Evolutionary conservation across 2,888 invertebrate genomes (phyloP).

Genomic region (Calameuta idolon): DNA sequence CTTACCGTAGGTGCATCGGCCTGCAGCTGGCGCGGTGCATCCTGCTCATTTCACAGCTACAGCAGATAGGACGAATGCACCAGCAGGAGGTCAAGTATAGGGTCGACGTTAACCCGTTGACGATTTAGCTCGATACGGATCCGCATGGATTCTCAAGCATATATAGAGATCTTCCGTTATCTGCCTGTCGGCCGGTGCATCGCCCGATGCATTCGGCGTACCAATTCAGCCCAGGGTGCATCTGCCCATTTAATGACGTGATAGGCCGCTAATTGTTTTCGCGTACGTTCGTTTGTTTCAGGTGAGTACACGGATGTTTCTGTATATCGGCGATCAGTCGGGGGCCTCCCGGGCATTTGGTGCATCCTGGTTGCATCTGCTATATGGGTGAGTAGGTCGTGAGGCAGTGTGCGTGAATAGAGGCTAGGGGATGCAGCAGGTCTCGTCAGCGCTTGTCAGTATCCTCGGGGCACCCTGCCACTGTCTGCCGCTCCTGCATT

Average conservation of each 20-base stretch:
- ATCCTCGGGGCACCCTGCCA: conserved; percentile 1
- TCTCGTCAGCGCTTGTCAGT: neutral
- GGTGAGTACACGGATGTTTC: neutral
- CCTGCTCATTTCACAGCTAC: neutral
- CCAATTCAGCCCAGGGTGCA: neutral
- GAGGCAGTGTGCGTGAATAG: neutral
- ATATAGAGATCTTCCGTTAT: neutral
- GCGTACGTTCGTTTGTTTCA: neutral
- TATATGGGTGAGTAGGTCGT: conserved; percentile 6
- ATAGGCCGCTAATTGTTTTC: conserved; percentile 2
- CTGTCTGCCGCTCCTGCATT: neutral
- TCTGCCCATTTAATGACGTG: neutral
- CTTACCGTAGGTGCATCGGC: conserved; percentile 31
- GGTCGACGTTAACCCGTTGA: neutral
- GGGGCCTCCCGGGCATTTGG: neutral
- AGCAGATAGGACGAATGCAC: neutral
- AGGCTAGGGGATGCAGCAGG: neutral
- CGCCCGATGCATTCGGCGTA: neutral
- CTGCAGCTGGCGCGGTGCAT: neutral
- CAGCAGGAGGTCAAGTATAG: neutral
- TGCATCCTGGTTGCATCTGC: neutral
- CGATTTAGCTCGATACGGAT: neutral
- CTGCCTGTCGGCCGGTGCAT: neutral
- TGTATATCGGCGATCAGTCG: neutral
- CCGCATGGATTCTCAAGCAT: neutral